phyloP scores from a whole-genome alignment of 2,888 invertebrate genomes.

The Caenorhabditis imperialis region DNA sequence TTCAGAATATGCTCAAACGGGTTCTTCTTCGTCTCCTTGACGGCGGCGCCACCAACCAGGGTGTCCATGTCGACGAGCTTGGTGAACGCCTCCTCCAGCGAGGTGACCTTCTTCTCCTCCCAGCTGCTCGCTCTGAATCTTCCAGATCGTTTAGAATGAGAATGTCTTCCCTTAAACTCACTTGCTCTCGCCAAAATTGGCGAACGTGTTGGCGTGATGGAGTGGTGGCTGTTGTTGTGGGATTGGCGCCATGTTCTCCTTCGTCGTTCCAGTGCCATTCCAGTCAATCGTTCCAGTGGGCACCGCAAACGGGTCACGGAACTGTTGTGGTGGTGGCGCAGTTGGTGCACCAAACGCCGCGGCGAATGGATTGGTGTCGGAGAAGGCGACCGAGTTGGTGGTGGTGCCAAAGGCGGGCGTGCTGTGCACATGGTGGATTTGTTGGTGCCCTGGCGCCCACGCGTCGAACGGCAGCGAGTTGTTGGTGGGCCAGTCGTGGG shows the following conservation, averaged over 20 bases:
- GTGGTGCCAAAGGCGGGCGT: constrained; percentile 49
- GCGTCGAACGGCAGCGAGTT: constrained; percentile 16
- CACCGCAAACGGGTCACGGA: constrained; percentile 38
- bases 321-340: constrained; percentile 13
- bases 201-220: constrained; percentile 60
- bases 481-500: neutral
- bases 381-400: constrained; percentile 45
- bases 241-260: constrained; percentile 64
- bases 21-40: constrained; percentile 72
- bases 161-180: constrained; percentile 10
- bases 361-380: constrained; percentile 71
- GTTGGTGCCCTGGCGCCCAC: constrained; percentile 4
- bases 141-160: neutral
- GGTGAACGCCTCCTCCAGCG: constrained; percentile 75
- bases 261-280: constrained; percentile 52
- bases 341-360: constrained; percentile 28
- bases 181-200: constrained; percentile 58
- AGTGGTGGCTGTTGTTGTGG: constrained; percentile 11
- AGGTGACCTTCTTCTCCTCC: constrained; percentile 68
- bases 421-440: constrained; percentile 53
- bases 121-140: constrained; percentile 34
- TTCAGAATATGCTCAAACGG: constrained; percentile 77
- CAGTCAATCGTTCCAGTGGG: constrained; percentile 32
- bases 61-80: constrained; percentile 77
- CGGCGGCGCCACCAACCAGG: constrained; percentile 64